phyloP scores from a whole-genome alignment of 1,140 invertebrate species.

The Apis dorsata region DNA sequence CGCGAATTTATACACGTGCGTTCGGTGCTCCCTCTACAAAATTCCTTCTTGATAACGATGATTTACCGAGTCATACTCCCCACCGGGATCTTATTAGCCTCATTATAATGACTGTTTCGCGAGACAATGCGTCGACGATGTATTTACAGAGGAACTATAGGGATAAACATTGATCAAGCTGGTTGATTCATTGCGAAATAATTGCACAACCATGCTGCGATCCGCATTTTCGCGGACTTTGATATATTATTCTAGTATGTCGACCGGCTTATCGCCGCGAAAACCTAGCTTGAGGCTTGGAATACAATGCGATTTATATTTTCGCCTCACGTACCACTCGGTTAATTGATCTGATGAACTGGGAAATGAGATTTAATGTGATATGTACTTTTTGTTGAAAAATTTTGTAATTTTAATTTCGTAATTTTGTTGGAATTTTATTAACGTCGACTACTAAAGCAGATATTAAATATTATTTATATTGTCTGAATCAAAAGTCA shows the following conservation, averaged over 20 bases:
- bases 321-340: not conserved
- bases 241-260: not conserved
- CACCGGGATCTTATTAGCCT: not conserved
- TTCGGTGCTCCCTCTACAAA: not conserved
- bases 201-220: not conserved
- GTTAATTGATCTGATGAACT: not conserved
- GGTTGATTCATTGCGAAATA: not conserved
- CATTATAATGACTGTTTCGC: not conserved
- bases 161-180: not conserved
- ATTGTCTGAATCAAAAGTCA: too few relatives aligned
- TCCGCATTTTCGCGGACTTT: not conserved
- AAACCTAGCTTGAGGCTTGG: not conserved
- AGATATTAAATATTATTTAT: too few relatives aligned
- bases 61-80: not conserved
- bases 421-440: too few relatives aligned
- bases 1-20: too few relatives aligned
- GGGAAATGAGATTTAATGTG: too few relatives aligned
- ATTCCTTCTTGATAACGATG: conserved; percentile 24
- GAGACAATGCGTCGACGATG: not conserved
- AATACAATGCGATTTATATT: not conserved
- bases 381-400: too few relatives aligned
- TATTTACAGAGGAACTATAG: not conserved
- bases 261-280: not conserved
- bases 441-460: too few relatives aligned
- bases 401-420: too few relatives aligned